Evolutionary conservation across 1,140 invertebrate genomes (phyloP), one percentile per base, ranked within the genome.

Genomic region (Babylonia areolata): DNA sequence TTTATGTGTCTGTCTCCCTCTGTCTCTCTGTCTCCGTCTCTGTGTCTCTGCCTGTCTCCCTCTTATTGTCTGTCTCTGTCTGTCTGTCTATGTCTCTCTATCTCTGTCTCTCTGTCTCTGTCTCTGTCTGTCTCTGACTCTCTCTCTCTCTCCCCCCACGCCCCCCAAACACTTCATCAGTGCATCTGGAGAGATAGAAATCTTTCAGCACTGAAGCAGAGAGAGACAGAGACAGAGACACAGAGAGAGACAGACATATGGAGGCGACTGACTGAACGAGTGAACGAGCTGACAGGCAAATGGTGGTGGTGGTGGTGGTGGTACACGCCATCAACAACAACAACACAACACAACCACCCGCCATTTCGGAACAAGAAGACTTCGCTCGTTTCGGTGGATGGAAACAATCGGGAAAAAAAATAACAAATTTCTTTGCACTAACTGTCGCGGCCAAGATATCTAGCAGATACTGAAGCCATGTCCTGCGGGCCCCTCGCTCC

Each of bases 351-450:
- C 58, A 23, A 2, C 28, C 46, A 9, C 46, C 9, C 46, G 46
- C 46, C 46, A 51, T 51, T 51, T 12, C 46, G 9, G n/a, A 51
- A 17, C 46, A 51, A 17, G 9, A 17, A 51, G 17, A 9, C 58
- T 64, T 64, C 28, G 6, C 58, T 64, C 58, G 58, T 64, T 64
- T 64, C n/a, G n/a, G n/a, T n/a, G n/a, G n/a, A n/a, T 23, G 15
- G 58, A 64, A 64, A 64, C 58, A 64, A 64, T 64, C n/a, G n/a
- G n/a, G n/a, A n/a, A n/a, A n/a, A 23, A 64, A 64, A 64, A 64
- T 64, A 64, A 64, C 58, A n/a, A 64, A 64, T 64, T 64, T 64
- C 58, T 64, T 64, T 64, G 58, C 58, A 64, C 58, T 64, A 64
- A 23, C 58, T 64, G 58, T 64, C 58, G 58, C n/a, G n/a, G n/a